These are phyloP conservation scores for Clarias macrocephalus DNA, from an alignment of 2,113 vertebrate species.

Conservation along the genomic window DNA sequence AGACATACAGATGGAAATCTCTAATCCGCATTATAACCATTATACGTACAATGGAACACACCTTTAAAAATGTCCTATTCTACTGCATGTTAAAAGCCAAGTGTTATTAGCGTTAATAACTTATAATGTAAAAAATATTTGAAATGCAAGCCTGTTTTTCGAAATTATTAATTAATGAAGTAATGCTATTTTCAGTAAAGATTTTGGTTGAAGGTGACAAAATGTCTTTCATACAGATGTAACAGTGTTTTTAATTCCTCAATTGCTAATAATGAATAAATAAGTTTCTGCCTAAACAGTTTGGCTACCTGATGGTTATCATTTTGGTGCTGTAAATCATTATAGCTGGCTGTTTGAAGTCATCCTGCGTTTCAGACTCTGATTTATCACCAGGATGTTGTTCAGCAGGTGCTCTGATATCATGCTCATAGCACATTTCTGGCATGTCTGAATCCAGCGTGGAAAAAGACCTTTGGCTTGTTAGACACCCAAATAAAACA, in stretches of 20 bases:
- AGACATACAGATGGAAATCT: too few relatives aligned
- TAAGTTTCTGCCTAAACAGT: background rate
- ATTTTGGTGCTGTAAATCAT: conserved; percentile 2
- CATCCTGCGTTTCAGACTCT: background rate
- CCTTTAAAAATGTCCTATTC: too few relatives aligned
- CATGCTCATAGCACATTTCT: background rate
- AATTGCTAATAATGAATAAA: background rate
- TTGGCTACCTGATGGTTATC: background rate
- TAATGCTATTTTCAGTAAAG: background rate
- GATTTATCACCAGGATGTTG: conserved; percentile 14
- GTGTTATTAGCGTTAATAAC: too few relatives aligned
- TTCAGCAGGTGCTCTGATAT: conserved; percentile 11
- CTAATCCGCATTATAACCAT: too few relatives aligned
- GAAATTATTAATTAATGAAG: background rate
- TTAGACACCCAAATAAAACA: conserved; percentile 17
- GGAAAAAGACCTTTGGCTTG: conserved; percentile 22
- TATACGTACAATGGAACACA: too few relatives aligned
- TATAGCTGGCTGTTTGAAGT: background rate
- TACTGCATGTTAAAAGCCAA: too few relatives aligned
- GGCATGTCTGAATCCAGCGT: conserved; percentile 27
- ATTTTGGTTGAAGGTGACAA: background rate
- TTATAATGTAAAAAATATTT: background rate
- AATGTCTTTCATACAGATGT: background rate
- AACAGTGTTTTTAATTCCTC: background rate
- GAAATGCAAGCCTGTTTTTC: background rate